Base-by-base conservation (phyloP, 1,140 invertebrate genomes). In the Uloborus diversus region DNA sequence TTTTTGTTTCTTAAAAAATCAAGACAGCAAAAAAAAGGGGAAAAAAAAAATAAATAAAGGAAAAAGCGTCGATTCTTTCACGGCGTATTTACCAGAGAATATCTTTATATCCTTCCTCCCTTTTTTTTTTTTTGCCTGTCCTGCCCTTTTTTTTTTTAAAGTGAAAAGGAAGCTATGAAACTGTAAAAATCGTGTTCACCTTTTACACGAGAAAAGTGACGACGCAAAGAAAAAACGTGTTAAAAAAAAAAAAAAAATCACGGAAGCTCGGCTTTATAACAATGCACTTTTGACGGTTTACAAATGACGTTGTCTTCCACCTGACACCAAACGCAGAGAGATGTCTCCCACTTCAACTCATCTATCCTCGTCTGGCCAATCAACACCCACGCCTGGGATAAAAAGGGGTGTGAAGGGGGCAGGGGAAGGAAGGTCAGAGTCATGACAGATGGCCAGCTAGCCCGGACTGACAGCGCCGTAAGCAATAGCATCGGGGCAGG, bases 271-370 rank as follows among this genome's bases (percentile, higher is more conserved):
- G 69, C 69, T 71, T 61, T 47, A 59, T 32, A 37, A 59, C 70
- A 75, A 75, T 59, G 32, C 70, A 49, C 70, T 75, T 59, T 75
- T 75, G 70, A 75, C 70, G 70, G 57, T 75, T 75, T 75, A 75
- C 70, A 75, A 75, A 75, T 75, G 70, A 75, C 56, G 70, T 75
- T 64, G 70, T 75, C 70, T 75, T 59, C 53, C 35, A 59, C 57
- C 56, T 75, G 70, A 75, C 70, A 75, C 28, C 33, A 17, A 23
- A 27, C 5, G 56, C 56, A 59, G 56, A 28, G 56, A 59, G 27
- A 23, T 14, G 3, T 23, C 69, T 5, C 66, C 49, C n/a, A 17
- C 32, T 69, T 53, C 65, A 56, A 53, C 66, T 69, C 69, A 71
- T 71, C 69, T 47, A 71, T 71, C 56, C 69, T 71, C 69, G 70